phyloP scores from a whole-genome alignment of 2,888 invertebrate genomes.

The Lapara coniferarum region DNA sequence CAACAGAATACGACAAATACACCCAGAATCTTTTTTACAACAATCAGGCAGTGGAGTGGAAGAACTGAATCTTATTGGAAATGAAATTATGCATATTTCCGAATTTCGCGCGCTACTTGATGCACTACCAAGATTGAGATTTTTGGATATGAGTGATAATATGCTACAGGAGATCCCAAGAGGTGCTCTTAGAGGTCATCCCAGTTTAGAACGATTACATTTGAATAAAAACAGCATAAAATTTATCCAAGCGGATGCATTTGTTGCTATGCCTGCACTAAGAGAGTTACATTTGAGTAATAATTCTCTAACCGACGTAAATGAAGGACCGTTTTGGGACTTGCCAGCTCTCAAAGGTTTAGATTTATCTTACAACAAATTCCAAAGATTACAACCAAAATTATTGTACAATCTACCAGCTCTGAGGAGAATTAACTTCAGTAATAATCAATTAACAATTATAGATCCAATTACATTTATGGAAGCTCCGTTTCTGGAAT shows the following conservation, averaged over 20 bases:
- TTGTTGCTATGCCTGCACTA: conserved; percentile 92
- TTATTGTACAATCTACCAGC: conserved; percentile 90
- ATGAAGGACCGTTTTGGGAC: conserved; percentile 92
- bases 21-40: conserved; percentile 91
- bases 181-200: conserved; percentile 91
- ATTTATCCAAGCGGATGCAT: conserved; percentile 90
- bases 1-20: conserved; percentile 89
- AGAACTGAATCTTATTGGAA: conserved; percentile 89
- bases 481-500: conserved; percentile 88
- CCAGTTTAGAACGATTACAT: conserved; percentile 90
- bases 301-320: conserved; percentile 90
- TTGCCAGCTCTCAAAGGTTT: conserved; percentile 92
- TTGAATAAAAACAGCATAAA: conserved; percentile 90
- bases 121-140: conserved; percentile 89
- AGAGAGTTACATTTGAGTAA: conserved; percentile 92
- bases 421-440: conserved; percentile 89
- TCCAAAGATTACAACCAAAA: conserved; percentile 87
- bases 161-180: conserved; percentile 89
- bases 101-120: conserved; percentile 90
- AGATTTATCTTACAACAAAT: conserved; percentile 90
- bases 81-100: conserved; percentile 89
- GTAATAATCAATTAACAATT: conserved; percentile 87
- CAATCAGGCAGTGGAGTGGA: conserved; percentile 89
- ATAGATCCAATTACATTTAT: conserved; percentile 90
- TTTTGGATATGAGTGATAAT: conserved; percentile 91